Evolutionary conservation across 1,140 invertebrate genomes (phyloP), one percentile per base, ranked within the genome.

Genomic region (Bombus polaris): DNA sequence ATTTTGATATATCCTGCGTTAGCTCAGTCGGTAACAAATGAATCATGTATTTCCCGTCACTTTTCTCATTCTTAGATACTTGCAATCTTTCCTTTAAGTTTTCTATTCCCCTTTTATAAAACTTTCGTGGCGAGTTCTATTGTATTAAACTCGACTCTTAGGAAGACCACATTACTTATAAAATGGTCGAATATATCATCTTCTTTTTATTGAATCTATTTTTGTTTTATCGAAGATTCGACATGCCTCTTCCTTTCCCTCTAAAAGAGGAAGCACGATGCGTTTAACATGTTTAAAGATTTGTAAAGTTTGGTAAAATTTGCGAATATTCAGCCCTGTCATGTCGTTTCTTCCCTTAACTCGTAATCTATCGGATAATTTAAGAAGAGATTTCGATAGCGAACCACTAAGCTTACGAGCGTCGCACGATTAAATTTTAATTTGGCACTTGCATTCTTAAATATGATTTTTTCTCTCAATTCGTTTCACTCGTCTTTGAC

Each of bases 371-470:
- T 80, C 39, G 57, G 44, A 74, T 85, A 74, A 44, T 28, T 57
- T 47, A 85, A 81, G 68, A 44, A 81, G 59, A 81, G 76, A 81
- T 22, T 75, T 86, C 78, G 65, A 75, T 65, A 75, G 74, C 32
- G 82, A 79, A 78, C 13, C 53, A 53, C 65, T 82, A 76, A 71
- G 44, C 66, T 73, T 83, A 81, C 79, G 85, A 80, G 62, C 70
- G 28, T 86, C 70, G 74, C 71, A 53, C 42, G 75, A 57, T 78
- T 87, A 81, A 81, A 74, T 53, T 53, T 91, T 91, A 87, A 53
- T 89, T 89, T 89, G 89, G 89, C 89, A 90, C 89, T 90, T 90
- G 77, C 83, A 90, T 70, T 81, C 68, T 68, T 85, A 42, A 80
- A 72, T 32, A 10, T 39, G 65, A 79, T 35, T 35, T 57, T 42